Evolutionary conservation across 1,140 invertebrate genomes (phyloP), one percentile per base, ranked within the genome.

Genomic region (Odontomachus brunneus): DNA sequence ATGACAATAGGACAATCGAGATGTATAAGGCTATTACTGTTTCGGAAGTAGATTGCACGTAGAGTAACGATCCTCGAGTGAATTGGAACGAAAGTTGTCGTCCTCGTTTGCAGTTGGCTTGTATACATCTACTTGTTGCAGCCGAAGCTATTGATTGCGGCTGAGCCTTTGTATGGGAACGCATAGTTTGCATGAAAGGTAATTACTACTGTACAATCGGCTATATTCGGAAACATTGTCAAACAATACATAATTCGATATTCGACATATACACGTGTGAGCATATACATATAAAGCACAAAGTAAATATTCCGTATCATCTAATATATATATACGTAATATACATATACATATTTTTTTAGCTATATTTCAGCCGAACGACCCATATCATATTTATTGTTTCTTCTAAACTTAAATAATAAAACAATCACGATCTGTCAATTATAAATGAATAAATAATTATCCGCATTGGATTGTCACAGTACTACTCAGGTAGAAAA

Each of bases 121-220:
- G 57, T 62, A 74, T 82, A 51, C 29, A 33, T 82, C 80, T 75
- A 82, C 72, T 82, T 82, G 72, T 82, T 82, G 69, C 80, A 75
- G 72, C 38, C 72, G 24, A 51, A 38, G 29, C 57, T 75, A 82
- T 75, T 74, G 80, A 82, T 82, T 82, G 75, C 60, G 80, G 26
- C 33, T 48, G 24, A 22, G 71, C 33, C 24, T 75, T 75, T 82
- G 75, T 78, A 69, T 53, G 12, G 63, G 22, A 55, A 67, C 29
- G 74, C 63, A 78, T 55, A 78, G 75, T 78, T 78, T 78, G 63
- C 75, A 57, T 69, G 75, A 78, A 57, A 78, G 75, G 75, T 78
- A 78, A 78, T 78, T 78, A 78, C 75, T 78, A 78, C 69, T 78
- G 51, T 78, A 78, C 22, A 55, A 29, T 19, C 63, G 49, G 51